Evolutionary conservation across 2,113 vertebrate genomes (phyloP).

Genomic region (Engystomops pustulosus): DNA sequence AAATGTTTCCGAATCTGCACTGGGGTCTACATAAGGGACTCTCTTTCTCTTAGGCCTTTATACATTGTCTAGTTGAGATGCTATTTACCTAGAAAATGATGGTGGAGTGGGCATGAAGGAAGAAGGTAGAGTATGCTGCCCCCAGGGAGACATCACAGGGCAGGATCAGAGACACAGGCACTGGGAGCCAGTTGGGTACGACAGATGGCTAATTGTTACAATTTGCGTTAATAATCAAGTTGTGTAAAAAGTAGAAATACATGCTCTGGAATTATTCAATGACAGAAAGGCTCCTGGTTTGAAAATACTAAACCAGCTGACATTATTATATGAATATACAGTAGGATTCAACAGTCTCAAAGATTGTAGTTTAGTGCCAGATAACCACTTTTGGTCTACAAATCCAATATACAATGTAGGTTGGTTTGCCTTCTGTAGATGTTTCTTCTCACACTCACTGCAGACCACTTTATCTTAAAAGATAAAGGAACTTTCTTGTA

Average conservation of each 20-base stretch:
- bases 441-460: too few species aligned
- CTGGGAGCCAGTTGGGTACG: slow-evolving; percentile 1
- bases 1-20: too few species aligned
- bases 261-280: slow-evolving; percentile 3
- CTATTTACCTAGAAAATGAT: not conserved
- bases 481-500: not conserved
- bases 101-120: not conserved
- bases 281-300: slow-evolving; percentile 15
- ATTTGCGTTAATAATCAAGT: slow-evolving; percentile 29
- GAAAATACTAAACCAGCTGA: not conserved
- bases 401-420: too few species aligned
- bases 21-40: too few species aligned
- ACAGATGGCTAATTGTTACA: slow-evolving; percentile 20
- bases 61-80: not conserved
- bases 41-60: too few species aligned
- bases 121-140: not conserved
- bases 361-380: too few species aligned
- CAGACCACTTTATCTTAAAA: too few species aligned
- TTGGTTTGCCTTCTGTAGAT: too few species aligned
- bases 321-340: not conserved
- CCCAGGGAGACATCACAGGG: not conserved
- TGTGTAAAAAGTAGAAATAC: slow-evolving; percentile 19
- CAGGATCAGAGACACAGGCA: slow-evolving; percentile 4
- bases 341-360: not conserved
- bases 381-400: too few species aligned